A percentile compares a stretch with the other conserved stretches of the same genome.
phyloP scores from a whole-genome alignment of 2,113 vertebrate species.

The Oncorhynchus tshawytscha region DNA sequence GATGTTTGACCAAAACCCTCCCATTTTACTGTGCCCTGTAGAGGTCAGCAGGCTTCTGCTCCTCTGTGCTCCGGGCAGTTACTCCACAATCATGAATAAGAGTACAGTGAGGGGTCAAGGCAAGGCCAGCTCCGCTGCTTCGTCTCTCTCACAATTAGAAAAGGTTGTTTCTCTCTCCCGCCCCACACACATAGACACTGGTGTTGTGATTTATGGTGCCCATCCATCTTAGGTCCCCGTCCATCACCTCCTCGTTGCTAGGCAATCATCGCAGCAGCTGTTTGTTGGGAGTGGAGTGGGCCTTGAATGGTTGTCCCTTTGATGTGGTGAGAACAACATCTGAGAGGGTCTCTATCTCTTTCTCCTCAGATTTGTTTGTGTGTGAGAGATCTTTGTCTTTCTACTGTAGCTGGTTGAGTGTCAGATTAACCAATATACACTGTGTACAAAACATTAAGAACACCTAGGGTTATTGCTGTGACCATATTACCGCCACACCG shows the following conservation, averaged over 20 bases:
- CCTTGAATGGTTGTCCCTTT: neutral
- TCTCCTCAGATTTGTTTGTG: constrained; percentile 1
- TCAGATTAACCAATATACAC: too few species aligned
- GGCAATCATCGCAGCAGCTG: constrained; percentile 98
- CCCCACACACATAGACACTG: constrained; percentile 66
- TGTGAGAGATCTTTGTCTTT: constrained; percentile 30
- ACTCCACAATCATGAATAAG: constrained; percentile 75
- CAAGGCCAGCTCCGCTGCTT: constrained; percentile 40
- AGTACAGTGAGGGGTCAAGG: constrained; percentile 58
- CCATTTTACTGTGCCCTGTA: neutral
- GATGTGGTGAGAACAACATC: neutral
- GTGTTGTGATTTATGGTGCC: constrained; percentile 97
- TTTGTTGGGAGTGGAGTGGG: constrained; percentile 69
- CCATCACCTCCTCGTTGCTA: constrained; percentile 99
- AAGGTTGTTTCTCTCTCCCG: constrained; percentile 77
- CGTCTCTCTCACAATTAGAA: neutral
- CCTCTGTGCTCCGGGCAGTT: constrained; percentile 10
- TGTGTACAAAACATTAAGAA: too few species aligned
- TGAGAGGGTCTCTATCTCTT: neutral
- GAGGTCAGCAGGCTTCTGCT: neutral
- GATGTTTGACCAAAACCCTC: neutral
- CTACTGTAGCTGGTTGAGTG: constrained; percentile 9
- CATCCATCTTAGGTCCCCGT: constrained; percentile 97
- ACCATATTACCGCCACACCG: too few species aligned
- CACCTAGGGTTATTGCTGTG: too few species aligned